Percentiles rank a stretch among this genome's conserved stretches.
These are phyloP conservation scores for Rhynchonycteris naso DNA, from an alignment of 2,797 vertebrate genomes.

Conservation along the genomic window DNA sequence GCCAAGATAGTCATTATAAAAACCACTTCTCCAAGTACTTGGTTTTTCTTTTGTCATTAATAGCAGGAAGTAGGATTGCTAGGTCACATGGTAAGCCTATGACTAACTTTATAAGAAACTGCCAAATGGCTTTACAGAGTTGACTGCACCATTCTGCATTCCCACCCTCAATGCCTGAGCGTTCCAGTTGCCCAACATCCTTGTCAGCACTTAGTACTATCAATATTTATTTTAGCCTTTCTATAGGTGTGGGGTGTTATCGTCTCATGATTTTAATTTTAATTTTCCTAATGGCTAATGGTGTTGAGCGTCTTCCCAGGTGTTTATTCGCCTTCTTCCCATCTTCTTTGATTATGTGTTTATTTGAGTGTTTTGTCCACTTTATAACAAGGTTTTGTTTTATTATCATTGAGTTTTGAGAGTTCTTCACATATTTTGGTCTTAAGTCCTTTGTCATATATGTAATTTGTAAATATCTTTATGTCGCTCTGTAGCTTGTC, in stretches of 20 bases:
- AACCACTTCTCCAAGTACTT: background rate
- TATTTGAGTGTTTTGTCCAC: background rate
- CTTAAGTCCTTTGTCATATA: background rate
- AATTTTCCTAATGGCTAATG: background rate
- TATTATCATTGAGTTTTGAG: background rate
- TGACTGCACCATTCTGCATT: rapidly evolving
- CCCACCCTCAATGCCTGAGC: rapidly evolving
- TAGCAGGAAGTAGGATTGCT: background rate
- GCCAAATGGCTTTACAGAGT: background rate
- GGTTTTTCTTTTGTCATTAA: background rate
- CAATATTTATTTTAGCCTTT: rapidly evolving
- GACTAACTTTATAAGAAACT: background rate
- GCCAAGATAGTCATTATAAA: background rate
- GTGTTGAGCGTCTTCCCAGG: rapidly evolving
- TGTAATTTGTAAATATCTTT: background rate
- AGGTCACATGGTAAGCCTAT: rapidly evolving
- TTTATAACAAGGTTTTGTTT: background rate
- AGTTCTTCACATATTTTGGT: background rate
- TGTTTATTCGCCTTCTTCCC: background rate
- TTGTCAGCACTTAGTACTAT: rapidly evolving
- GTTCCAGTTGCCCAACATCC: rapidly evolving
- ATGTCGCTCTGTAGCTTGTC: background rate
- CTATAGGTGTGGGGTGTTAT: rapidly evolving
- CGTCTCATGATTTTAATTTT: rapidly evolving
- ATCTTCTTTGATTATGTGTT: background rate